Evolutionary conservation across 2,113 vertebrate species (phyloP), one percentile per base, ranked within the genome.

Genomic region (Beaufortia kweichowensis): DNA sequence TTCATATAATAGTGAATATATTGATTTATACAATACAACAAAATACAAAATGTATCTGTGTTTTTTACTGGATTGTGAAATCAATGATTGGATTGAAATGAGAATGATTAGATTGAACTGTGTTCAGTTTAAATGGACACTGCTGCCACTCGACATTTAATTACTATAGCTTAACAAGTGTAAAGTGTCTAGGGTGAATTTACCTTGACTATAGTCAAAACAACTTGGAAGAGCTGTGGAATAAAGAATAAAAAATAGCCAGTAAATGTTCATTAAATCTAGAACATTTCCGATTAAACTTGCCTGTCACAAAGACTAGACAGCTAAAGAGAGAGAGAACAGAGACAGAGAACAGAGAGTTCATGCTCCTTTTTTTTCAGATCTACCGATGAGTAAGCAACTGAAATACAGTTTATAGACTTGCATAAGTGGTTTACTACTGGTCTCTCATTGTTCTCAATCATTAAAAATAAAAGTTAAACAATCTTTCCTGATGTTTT

Each of bases 261-360:
- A 39, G 31, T 1, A 21, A 31, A 79, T 84, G 83, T 85, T 90
- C 88, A 91, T 91, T 89, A 88, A 88, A 91, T 89, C 79, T 62
- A 80, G 72, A 87, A 83, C 78, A 85, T 86, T 86, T 82, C 81
- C 83, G 87, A 90, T 91, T 87, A 74, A 88, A 90, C 90, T 89
- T 90, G 82, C n/a, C 53, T 79, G 85, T 85, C 87, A 84, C 81
- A 88, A 84, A 85, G 73, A 75, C 79, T 83, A 73, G 60, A 79
- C 78, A 41, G 50, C 62, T 29, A 56, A 67, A 81, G 55, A 28
- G 75, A 77, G 39, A 26, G 65, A 82, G n/a, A 43, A 82, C 74
- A 80, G 56, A 77, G 84, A 73, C 75, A 75, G 71, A 85, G 55
- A n/a, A 2, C 1, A 6, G 19, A n/a, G 1, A 2, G 10, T 15